Evolutionary conservation across 2,113 vertebrate genomes (phyloP), one percentile per base, ranked within the genome.

Genomic region (Syrmaticus mikado): DNA sequence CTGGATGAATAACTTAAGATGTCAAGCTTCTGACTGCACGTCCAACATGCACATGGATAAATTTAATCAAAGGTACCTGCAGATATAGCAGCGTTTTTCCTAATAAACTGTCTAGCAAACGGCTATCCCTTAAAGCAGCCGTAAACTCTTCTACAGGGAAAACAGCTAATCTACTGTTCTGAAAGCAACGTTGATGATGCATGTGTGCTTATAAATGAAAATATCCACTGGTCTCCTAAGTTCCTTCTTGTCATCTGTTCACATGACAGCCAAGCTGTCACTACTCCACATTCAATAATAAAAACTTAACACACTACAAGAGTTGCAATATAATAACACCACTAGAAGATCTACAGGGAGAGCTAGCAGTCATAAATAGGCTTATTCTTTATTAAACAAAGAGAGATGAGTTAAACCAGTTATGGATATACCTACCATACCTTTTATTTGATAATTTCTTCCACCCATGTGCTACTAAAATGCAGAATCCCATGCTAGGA

Each of bases 401-500:
- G 28, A 50, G 9, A 78, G 17, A 64, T 43, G 2, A 82, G 9
- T 62, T 60, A 74, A 65, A 77, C 7, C 16, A 38, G 27, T 28
- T 15, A 58, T 1, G 60, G 19, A 34, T 43, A 77, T 77, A 11
- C 52, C 19, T 22, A 91, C 93, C 97, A 97, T 93, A 99, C 99
- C 98, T 98, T 97, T 97, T 99, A 45, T 96, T 98, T 34, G 98
- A 98, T 83, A 99, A 90, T 53, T 98, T 98, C 95, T 97, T 98
- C 98, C 99, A 99, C 81, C 99, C 99, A 81, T 99, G 99, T 38
- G 98, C 99, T 72, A 99, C 98, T 70, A 99, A 97, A 92, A 99
- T 98, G 95, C 99, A 99, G 97, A 99, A 99, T 45, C 99, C 99
- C 99, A 99, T 99, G 87, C 99, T 99, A 89, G 99, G 99, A 55